Evolutionary conservation across 2,797 vertebrate genomes (phyloP), one percentile per base, ranked within the genome.

Genomic region (Bovichtus variegatus): DNA sequence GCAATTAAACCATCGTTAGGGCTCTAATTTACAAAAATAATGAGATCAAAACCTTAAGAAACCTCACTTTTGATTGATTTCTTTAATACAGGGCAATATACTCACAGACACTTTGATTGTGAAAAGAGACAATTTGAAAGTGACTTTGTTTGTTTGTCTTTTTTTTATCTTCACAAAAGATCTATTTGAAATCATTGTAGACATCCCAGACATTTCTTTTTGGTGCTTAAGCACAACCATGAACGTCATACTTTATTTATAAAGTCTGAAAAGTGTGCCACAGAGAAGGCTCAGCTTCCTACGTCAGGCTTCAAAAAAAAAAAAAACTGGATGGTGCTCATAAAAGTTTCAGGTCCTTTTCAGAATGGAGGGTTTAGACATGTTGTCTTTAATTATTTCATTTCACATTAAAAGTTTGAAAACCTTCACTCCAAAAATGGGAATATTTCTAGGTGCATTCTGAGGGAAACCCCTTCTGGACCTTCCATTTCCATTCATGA

Each of bases 211-310:
- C 87, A 91, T 72, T 84, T 91, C 73, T 88, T 91, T 89, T 90
- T 89, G 87, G 91, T 87, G 79, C 82, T 91, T 93, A 90, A 94
- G 86, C 90, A 89, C 82, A 91, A 81, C 85, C 90, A 89, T 88
- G 91, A 88, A 88, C 27, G 53, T 82, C 82, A 91, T 94, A 76
- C 88, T 88, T 93, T 92, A 93, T 94, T 93, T 78, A 94, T 85
- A 18, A 80, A 74, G 73, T 77, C 82, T 89, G 86, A 87, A 92
- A 92, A 92, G 87, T 92, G 87, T 92, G 90, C 87, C 90, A 90
- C 81, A 65, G 91, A 91, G 87, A 91, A 88, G 88, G 63, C 88
- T 79, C 6, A 6, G 80, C 72, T 81, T 85, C 79, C 73, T 87
- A 84, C 61, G 34, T 89, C 88, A 84, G 80, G 79, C 83, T 88